A percentile compares a stretch with the other conserved stretches of the same genome.
Evolutionary conservation across 1,140 invertebrate species (phyloP).

Genomic region (Zaprionus lachaisei): DNA sequence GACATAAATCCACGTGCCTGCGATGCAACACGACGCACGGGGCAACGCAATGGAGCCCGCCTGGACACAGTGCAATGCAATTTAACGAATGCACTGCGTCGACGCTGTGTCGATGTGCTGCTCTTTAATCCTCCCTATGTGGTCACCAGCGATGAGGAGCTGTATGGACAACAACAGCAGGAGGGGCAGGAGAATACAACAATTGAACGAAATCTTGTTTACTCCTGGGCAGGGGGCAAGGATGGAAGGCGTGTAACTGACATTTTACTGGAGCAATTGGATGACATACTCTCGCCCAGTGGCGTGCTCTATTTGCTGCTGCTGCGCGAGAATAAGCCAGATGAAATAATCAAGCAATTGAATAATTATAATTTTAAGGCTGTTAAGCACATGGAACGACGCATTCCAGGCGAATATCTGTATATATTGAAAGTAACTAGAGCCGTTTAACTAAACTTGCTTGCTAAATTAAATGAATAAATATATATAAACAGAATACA

Average conservation of each 20-base stretch:
- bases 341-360: conserved; percentile 89
- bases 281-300: conserved; percentile 88
- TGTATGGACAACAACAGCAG: conserved; percentile 79
- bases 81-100: conserved; percentile 86
- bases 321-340: conserved; percentile 93
- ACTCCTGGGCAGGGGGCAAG: conserved; percentile 94
- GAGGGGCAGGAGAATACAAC: conserved; percentile 3
- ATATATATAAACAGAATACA: background rate
- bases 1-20: conserved; percentile 94
- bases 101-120: conserved; percentile 91
- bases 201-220: conserved; percentile 85
- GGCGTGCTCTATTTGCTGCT: conserved; percentile 94
- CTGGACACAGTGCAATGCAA: conserved; percentile 90
- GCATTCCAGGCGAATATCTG: conserved; percentile 85
- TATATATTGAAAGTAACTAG: conserved; percentile 85
- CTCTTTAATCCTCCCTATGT: conserved; percentile 99
- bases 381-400: conserved; percentile 88
- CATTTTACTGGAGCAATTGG: conserved; percentile 88
- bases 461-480: background rate
- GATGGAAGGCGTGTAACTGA: conserved; percentile 93
- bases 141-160: conserved; percentile 88
- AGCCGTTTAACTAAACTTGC: background rate
- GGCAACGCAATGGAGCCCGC: conserved; percentile 87
- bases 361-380: conserved; percentile 86
- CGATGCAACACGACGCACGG: conserved; percentile 88